Evolutionary conservation across 2,113 vertebrate species (phyloP).

Genomic region (Stomatorhinus ivindoensis): DNA sequence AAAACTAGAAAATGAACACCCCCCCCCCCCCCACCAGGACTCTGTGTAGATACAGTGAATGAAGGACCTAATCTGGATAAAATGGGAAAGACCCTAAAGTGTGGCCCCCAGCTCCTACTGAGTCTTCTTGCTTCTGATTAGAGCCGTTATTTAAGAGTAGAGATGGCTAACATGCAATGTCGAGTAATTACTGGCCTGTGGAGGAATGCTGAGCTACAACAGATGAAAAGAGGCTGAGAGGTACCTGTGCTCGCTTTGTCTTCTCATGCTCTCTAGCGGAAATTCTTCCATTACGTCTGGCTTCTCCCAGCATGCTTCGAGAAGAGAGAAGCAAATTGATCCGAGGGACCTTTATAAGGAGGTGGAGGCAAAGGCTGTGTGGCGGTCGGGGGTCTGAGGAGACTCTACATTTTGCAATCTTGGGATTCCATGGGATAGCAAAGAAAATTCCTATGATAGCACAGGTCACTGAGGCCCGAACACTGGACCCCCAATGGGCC

Average conservation of each 20-base stretch:
- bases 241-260: neutral
- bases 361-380: neutral
- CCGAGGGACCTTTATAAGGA: neutral
- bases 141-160: neutral
- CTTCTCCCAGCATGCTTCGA: neutral
- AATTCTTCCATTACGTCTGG: neutral
- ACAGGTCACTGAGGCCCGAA: neutral
- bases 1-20: conserved; percentile 26
- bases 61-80: neutral
- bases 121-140: neutral
- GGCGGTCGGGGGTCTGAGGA: neutral
- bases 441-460: neutral
- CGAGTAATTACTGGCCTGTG: neutral
- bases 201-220: neutral
- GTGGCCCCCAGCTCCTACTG: neutral
- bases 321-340: neutral
- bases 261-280: neutral
- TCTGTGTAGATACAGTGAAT: neutral
- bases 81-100: neutral
- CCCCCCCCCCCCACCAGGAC: neutral
- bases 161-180: neutral
- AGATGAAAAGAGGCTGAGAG: neutral
- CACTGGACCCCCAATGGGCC: neutral
- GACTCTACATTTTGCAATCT: neutral
- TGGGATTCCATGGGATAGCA: neutral